phyloP scores from a whole-genome alignment of 2,113 vertebrate genomes.

The Prochilodus magdalenae region DNA sequence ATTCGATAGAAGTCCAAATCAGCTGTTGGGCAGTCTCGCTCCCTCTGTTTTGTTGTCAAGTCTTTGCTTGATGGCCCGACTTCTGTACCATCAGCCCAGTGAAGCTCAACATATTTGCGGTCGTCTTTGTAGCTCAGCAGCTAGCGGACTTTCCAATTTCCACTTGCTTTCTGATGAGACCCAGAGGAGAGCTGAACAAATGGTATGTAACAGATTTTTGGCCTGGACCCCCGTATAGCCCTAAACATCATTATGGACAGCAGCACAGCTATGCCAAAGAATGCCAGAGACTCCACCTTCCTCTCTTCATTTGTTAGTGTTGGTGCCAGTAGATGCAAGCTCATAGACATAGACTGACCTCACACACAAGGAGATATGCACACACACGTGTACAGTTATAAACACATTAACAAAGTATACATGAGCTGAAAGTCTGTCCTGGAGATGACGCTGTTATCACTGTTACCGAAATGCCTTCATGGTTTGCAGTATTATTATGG shows the following conservation, averaged over 20 bases:
- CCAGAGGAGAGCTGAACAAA: slow-evolving; percentile 41
- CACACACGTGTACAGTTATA: slow-evolving; percentile 12
- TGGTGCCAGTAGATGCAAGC: slow-evolving; percentile 23
- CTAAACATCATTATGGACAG: slow-evolving; percentile 49
- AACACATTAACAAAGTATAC: not conserved
- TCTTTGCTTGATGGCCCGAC: not conserved
- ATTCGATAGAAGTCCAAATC: not conserved
- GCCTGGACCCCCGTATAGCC: slow-evolving; percentile 9
- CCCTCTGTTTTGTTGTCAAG: not conserved
- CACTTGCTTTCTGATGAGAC: slow-evolving; percentile 39
- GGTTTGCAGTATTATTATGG: not conserved
- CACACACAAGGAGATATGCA: slow-evolving; percentile 24
- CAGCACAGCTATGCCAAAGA: slow-evolving; percentile 31
- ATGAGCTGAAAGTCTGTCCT: not conserved
- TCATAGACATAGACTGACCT: slow-evolving; percentile 31
- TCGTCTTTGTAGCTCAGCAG: not conserved
- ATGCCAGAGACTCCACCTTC: slow-evolving; percentile 31
- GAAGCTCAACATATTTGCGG: slow-evolving; percentile 13
- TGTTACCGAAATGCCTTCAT: not conserved
- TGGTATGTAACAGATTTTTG: slow-evolving; percentile 54
- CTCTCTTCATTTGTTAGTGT: slow-evolving; percentile 25
- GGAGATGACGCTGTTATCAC: not conserved
- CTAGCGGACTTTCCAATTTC: slow-evolving; percentile 29
- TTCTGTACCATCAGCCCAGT: slow-evolving; percentile 28
- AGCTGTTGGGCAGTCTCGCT: not conserved